Percentiles rank a stretch among this genome's conserved stretches.
phyloP scores from a whole-genome alignment of 2,113 vertebrate genomes.

The Rhipidura dahli region DNA sequence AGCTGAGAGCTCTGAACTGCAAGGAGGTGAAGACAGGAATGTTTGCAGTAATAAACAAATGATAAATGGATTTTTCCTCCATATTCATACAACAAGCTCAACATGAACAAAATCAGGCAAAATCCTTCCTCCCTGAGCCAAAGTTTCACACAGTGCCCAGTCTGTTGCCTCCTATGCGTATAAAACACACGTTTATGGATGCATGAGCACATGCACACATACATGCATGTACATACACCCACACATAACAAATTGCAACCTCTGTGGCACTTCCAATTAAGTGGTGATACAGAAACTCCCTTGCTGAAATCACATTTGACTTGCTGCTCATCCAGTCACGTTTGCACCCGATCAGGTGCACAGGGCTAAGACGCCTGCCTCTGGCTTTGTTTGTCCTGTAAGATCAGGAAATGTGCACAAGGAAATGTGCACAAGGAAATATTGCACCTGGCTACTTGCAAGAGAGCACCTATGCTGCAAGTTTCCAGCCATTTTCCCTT shows the following conservation, averaged over 20 bases:
- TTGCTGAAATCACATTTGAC: background rate
- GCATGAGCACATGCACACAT: background rate
- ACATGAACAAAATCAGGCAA: background rate
- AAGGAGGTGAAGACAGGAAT: background rate
- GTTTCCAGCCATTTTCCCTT: background rate
- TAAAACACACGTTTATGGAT: background rate
- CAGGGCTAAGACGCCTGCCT: fast-evolving
- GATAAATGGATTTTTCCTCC: background rate
- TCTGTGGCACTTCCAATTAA: background rate
- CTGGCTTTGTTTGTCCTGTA: fast-evolving
- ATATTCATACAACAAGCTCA: background rate
- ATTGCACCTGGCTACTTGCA: background rate
- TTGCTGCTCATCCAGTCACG: background rate
- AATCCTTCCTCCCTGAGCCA: background rate
- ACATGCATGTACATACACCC: background rate
- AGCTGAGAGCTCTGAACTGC: background rate
- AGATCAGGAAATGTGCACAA: background rate
- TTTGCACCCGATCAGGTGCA: background rate
- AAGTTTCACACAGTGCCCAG: background rate
- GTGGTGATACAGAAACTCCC: background rate
- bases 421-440: background rate
- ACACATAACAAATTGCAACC: background rate
- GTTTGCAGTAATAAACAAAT: background rate
- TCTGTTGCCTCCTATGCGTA: too few species aligned
- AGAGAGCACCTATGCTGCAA: background rate